Evolutionary conservation across 2,888 invertebrate species (phyloP).

Genomic region (Epiblema foenella): DNA sequence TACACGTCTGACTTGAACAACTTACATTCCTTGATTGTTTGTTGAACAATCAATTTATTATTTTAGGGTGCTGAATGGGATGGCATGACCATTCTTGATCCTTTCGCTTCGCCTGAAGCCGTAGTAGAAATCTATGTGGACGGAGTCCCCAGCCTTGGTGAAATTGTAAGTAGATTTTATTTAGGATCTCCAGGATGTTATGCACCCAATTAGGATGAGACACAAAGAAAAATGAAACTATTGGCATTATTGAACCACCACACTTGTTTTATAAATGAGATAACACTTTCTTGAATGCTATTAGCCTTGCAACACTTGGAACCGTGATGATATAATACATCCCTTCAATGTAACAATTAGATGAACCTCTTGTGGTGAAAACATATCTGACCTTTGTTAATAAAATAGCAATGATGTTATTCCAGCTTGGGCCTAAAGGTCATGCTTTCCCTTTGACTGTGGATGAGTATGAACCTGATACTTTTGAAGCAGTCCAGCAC

Average conservation of each 20-base stretch:
- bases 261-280: too few species aligned
- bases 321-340: too few species aligned
- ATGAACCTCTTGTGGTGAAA: background rate
- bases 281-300: too few species aligned
- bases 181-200: too few species aligned
- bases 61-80: slow-evolving; percentile 87
- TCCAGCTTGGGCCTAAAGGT: slow-evolving; percentile 73
- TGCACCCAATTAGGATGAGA: background rate
- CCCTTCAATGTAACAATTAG: background rate
- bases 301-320: too few species aligned
- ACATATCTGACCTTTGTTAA: background rate
- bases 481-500: slow-evolving; percentile 84
- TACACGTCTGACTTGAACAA: background rate
- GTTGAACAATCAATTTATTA: slow-evolving; percentile 41
- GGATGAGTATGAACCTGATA: slow-evolving; percentile 87
- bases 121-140: slow-evolving; percentile 89
- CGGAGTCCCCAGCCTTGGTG: slow-evolving; percentile 85
- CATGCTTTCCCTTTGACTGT: slow-evolving; percentile 84
- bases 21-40: background rate
- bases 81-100: slow-evolving; percentile 88
- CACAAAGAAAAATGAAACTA: too few species aligned
- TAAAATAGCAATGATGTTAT: slow-evolving; percentile 31
- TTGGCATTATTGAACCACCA: too few species aligned
- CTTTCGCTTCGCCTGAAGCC: slow-evolving; percentile 90
- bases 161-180: slow-evolving; percentile 62